These are phyloP conservation scores for Diuraphis noxia DNA, from an alignment of 1,140 invertebrate genomes.

Conservation along the genomic window DNA sequence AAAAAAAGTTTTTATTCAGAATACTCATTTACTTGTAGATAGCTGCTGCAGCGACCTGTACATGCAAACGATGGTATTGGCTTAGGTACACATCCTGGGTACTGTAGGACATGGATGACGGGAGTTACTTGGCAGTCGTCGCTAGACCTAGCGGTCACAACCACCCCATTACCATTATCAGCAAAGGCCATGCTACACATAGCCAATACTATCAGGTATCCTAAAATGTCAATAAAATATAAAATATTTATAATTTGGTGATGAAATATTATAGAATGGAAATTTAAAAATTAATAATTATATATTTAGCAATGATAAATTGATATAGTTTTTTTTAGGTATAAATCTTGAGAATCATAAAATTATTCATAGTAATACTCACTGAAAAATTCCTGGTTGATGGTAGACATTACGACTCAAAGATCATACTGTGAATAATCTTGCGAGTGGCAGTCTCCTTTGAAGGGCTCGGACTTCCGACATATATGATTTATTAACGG, in stretches of 20 bases:
- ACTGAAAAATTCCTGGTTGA: slow-evolving; percentile 37
- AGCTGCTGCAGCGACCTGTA: slow-evolving; percentile 85
- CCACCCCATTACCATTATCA: slow-evolving; percentile 29
- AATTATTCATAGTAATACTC: slow-evolving; percentile 14
- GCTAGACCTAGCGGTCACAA: slow-evolving; percentile 35
- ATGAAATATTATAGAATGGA: background rate
- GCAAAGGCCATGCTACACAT: slow-evolving; percentile 33
- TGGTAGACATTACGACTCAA: slow-evolving; percentile 53
- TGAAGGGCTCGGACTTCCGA: slow-evolving; percentile 21
- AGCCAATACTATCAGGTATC: slow-evolving; percentile 25
- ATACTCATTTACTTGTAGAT: slow-evolving; percentile 76
- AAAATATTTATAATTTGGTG: background rate
- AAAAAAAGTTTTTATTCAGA: background rate
- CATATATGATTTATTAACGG: slow-evolving; percentile 48
- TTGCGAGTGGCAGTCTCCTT: slow-evolving; percentile 4
- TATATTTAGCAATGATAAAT: background rate
- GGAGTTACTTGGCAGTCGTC: slow-evolving; percentile 90
- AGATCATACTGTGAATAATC: slow-evolving; percentile 53
- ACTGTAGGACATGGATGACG: slow-evolving; percentile 88
- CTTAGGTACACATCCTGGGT: slow-evolving; percentile 88
- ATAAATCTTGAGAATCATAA: background rate
- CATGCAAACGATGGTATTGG: slow-evolving; percentile 92
- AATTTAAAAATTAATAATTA: background rate
- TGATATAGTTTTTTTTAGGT: background rate
- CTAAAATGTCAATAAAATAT: background rate